Conservation (phyloP, 2,113 vertebrate genomes). For the Hippocampus zosterae region DNA sequence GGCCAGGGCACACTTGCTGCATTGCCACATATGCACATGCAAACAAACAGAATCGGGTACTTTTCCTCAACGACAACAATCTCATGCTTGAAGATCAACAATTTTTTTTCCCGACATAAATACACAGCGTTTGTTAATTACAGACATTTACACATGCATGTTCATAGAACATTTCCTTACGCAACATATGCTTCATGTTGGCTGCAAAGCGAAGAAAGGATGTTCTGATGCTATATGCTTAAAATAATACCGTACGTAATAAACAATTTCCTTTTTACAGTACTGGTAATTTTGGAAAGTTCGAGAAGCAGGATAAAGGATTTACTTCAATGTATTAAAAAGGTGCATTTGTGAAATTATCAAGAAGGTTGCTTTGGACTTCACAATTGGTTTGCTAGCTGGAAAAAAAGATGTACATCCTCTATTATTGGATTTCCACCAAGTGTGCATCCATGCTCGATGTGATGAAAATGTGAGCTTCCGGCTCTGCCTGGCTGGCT, state of each 20-base stretch:
- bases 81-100: constrained; percentile 32
- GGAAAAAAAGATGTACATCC: constrained; percentile 13
- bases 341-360: background rate
- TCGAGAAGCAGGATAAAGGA: background rate
- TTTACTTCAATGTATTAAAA: background rate
- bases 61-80: constrained; percentile 32
- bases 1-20: background rate
- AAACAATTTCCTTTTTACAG: background rate
- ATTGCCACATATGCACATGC: constrained; percentile 3
- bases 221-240: background rate
- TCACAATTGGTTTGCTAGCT: background rate
- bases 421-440: constrained; percentile 12
- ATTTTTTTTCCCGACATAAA: constrained; percentile 26
- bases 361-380: constrained; percentile 1
- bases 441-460: constrained; percentile 7
- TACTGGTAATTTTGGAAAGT: background rate
- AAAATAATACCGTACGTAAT: background rate
- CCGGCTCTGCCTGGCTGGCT: background rate
- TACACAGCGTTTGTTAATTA: constrained; percentile 15
- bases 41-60: constrained; percentile 3
- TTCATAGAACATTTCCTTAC: background rate
- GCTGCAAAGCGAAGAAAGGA: background rate
- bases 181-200: background rate
- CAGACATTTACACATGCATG: background rate
- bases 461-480: constrained; percentile 4